These are phyloP conservation scores for Psephotus haematonotus DNA, from an alignment of 2,113 vertebrate genomes.

Conservation along the genomic window DNA sequence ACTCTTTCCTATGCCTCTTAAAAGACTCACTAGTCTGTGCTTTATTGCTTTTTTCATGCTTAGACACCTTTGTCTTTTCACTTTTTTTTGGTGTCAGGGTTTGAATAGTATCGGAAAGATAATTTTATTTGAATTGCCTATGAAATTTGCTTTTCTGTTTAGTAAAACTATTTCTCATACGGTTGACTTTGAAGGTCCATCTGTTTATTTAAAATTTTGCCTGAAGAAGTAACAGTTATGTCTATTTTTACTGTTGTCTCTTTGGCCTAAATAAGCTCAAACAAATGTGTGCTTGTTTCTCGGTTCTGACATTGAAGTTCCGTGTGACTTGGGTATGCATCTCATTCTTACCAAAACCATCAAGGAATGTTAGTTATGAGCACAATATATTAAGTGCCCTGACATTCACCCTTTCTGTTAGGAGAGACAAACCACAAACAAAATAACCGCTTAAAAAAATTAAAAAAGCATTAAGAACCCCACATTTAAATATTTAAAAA, in stretches of 20 bases:
- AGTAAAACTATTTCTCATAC: neutral
- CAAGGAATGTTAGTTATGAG: neutral
- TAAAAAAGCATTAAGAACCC: neutral
- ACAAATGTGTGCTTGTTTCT: neutral
- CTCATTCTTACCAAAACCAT: neutral
- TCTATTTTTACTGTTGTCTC: neutral
- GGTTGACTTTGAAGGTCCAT: neutral
- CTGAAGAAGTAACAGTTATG: neutral
- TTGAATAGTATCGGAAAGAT: neutral
- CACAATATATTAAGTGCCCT: neutral
- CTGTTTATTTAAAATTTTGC: neutral
- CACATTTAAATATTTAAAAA: neutral
- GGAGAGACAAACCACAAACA: neutral
- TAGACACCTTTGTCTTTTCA: neutral
- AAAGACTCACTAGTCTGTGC: neutral
- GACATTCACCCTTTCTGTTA: neutral
- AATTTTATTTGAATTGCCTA: neutral
- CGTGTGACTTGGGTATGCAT: neutral
- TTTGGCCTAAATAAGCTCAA: neutral
- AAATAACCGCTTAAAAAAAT: neutral
- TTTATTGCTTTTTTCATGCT: neutral
- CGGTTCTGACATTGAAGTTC: neutral
- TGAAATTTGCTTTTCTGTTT: neutral
- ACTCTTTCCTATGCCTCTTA: neutral
- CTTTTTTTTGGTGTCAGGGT: neutral